Evolutionary conservation across 2,888 invertebrate genomes (phyloP).

Genomic region (Scaptomyza tumidula): DNA sequence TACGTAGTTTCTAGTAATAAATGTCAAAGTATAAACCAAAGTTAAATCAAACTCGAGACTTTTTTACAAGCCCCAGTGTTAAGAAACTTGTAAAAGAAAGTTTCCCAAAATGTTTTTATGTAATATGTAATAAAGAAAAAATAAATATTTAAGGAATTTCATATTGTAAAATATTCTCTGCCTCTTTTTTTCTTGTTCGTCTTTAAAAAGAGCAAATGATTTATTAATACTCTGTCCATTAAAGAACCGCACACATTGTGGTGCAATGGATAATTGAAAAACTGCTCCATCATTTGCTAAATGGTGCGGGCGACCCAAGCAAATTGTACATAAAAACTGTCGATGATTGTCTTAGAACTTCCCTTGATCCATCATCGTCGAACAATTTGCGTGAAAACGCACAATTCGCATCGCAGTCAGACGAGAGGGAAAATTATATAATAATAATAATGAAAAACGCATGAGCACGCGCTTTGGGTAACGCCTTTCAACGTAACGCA

Average conservation of each 20-base stretch:
- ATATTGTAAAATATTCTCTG: background rate
- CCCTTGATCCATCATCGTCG: conserved; percentile 61
- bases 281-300: conserved; percentile 79
- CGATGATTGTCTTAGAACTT: conserved; percentile 22
- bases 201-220: conserved; percentile 35
- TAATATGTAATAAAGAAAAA: conserved; percentile 59
- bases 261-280: conserved; percentile 39
- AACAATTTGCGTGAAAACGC: conserved; percentile 66
- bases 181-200: background rate
- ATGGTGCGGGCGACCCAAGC: conserved; percentile 73
- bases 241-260: conserved; percentile 23
- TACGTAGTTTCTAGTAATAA: conserved; percentile 39
- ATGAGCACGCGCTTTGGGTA: conserved; percentile 58
- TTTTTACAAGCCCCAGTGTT: conserved; percentile 42
- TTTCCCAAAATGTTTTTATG: conserved; percentile 65
- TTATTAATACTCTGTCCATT: conserved; percentile 30
- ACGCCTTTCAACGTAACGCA: conserved; percentile 61
- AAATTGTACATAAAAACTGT: conserved; percentile 60
- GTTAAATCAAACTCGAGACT: conserved; percentile 34
- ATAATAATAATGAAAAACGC: conserved; percentile 78
- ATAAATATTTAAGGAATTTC: conserved; percentile 13
- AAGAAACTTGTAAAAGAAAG: conserved; percentile 35
- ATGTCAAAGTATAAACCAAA: conserved; percentile 26
- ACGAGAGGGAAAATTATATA: conserved; percentile 64
- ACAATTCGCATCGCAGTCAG: conserved; percentile 61